phyloP scores from a whole-genome alignment of 2,888 invertebrate genomes.

The Oeneis ivallda region DNA sequence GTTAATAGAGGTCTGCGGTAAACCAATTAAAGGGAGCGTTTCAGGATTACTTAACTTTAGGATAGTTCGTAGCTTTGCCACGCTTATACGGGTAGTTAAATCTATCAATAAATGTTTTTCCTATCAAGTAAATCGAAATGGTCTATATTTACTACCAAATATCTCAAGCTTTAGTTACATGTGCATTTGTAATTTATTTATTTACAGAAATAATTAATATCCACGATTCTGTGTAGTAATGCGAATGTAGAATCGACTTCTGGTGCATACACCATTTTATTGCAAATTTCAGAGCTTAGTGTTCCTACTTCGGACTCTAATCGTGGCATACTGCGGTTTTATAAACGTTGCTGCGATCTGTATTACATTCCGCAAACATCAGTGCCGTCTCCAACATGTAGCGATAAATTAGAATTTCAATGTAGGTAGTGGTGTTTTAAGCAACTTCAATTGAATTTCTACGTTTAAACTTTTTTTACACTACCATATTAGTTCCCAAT shows the following conservation, averaged over 20 bases:
- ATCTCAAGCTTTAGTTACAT: conserved; percentile 40
- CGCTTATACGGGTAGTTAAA: conserved; percentile 29
- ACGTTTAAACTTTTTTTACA: not conserved
- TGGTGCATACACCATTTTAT: conserved; percentile 57
- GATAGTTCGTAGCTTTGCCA: conserved; percentile 64
- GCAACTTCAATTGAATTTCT: conserved; percentile 5
- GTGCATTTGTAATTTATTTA: not conserved
- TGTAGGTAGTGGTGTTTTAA: conserved; percentile 28
- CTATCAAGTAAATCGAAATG: no score
- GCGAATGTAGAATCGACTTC: conserved; percentile 39
- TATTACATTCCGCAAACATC: conserved; percentile 60
- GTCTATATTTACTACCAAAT: not conserved
- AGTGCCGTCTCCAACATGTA: conserved; percentile 47
- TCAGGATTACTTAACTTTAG: conserved; percentile 77
- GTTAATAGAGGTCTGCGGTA: conserved; percentile 80
- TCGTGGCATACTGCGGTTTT: conserved; percentile 67
- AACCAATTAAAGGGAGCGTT: conserved; percentile 79
- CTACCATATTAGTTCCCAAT: not conserved
- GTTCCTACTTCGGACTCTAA: conserved; percentile 65
- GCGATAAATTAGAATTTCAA: conserved; percentile 41
- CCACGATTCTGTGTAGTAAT: conserved; percentile 33
- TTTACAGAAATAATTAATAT: conserved; percentile 47
- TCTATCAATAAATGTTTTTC: not conserved
- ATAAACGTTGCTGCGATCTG: conserved; percentile 64
- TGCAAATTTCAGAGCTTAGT: conserved; percentile 61